Evolutionary conservation across 1,140 invertebrate genomes (phyloP).

Genomic region (Bombus huntii): DNA sequence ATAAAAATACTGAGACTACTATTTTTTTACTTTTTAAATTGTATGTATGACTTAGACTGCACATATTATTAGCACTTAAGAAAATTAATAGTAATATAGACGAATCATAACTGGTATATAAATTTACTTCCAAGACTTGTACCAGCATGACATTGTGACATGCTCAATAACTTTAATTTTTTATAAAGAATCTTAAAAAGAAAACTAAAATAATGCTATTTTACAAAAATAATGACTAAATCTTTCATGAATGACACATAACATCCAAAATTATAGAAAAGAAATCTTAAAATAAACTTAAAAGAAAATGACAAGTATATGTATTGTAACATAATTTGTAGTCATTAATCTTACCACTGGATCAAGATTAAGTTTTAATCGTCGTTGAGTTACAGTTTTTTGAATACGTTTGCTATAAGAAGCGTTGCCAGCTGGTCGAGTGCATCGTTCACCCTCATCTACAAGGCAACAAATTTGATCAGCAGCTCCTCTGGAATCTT

Average conservation of each 20-base stretch:
- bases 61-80: neutral
- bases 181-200: neutral
- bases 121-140: neutral
- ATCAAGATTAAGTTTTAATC: slow-evolving; percentile 95
- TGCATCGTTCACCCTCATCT: slow-evolving; percentile 94
- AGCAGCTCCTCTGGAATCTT: slow-evolving; percentile 91
- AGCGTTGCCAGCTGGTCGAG: slow-evolving; percentile 95
- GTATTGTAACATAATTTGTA: neutral
- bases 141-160: neutral
- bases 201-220: neutral
- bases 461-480: slow-evolving; percentile 97
- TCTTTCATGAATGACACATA: neutral
- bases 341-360: slow-evolving; percentile 84
- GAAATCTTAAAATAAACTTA: slow-evolving; percentile 2
- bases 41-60: neutral
- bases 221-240: neutral
- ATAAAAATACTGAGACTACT: neutral
- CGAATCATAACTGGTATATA: neutral
- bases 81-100: neutral
- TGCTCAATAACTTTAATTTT: neutral
- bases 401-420: slow-evolving; percentile 98
- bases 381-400: slow-evolving; percentile 96
- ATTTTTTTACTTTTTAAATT: neutral
- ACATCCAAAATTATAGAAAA: neutral
- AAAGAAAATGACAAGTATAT: neutral